phyloP scores from a whole-genome alignment of 1,140 invertebrate genomes.

The Nylanderia fulva region DNA sequence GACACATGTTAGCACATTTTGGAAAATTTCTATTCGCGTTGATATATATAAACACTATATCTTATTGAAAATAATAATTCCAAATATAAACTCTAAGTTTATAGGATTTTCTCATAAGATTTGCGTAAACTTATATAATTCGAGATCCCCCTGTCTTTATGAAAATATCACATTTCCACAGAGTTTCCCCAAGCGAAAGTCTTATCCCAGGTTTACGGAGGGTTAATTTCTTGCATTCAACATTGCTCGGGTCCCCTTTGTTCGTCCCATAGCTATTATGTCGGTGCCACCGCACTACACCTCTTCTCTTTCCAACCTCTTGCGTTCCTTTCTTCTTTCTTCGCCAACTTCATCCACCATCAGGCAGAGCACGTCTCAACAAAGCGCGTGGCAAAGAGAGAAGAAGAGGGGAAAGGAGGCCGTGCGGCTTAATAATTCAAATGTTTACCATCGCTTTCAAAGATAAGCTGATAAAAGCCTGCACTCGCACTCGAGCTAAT shows the following conservation, averaged over 20 bases:
- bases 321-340: neutral
- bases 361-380: slow-evolving; percentile 16
- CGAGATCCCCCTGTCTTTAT: neutral
- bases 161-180: slow-evolving; percentile 31
- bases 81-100: neutral
- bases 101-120: neutral
- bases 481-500: slow-evolving; percentile 60
- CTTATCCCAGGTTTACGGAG: neutral
- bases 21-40: neutral
- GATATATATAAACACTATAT: neutral
- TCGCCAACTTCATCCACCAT: slow-evolving; percentile 2
- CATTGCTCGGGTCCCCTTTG: neutral
- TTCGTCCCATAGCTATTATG: slow-evolving; percentile 21
- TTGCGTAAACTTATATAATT: slow-evolving; percentile 15
- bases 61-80: neutral
- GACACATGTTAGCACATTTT: neutral
- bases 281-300: neutral
- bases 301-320: neutral
- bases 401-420: too few species aligned
- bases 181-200: slow-evolving; percentile 1
- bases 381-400: neutral
- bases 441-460: slow-evolving; percentile 74
- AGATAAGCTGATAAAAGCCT: slow-evolving; percentile 79
- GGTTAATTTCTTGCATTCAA: slow-evolving; percentile 52
- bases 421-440: slow-evolving; percentile 76